Evolutionary conservation across 92 coral and sea anemone species (phyloP).

Genomic region (Palythoa grandiflora): DNA sequence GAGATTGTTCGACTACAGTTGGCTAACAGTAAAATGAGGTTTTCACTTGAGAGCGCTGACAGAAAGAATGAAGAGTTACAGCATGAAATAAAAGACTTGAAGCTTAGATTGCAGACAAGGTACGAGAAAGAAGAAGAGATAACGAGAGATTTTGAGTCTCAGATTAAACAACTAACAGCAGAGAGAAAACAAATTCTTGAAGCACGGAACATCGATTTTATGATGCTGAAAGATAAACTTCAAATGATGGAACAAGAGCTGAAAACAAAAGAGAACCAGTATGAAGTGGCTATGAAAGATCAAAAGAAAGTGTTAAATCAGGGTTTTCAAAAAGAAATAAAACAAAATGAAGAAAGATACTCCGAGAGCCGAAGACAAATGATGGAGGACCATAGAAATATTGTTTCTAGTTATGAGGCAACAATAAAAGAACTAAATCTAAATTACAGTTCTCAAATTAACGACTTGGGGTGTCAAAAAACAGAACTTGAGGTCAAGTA

Average conservation of each 20-base stretch:
- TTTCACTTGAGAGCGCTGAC: background rate
- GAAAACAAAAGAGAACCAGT: background rate
- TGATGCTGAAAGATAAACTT: constrained; percentile 8
- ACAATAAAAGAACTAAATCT: background rate
- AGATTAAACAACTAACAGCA: background rate
- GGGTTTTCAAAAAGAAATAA: background rate
- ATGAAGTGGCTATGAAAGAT: background rate
- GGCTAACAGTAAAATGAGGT: background rate
- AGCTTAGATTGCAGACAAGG: background rate
- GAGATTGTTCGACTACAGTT: background rate
- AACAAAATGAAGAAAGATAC: constrained; percentile 7
- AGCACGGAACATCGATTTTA: background rate
- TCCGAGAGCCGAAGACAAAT: background rate
- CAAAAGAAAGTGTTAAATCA: background rate
- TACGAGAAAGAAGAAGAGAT: constrained; percentile 3
- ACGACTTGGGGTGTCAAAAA: background rate
- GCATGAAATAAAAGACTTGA: constrained; percentile 4
- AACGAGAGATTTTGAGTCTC: background rate
- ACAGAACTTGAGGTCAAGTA: background rate
- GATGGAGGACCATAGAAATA: background rate
- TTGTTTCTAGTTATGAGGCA: background rate
- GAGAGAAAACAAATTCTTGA: background rate
- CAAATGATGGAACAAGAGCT: constrained; percentile 7
- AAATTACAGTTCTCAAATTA: background rate
- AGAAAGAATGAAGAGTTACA: background rate